phyloP scores from a whole-genome alignment of 2,113 vertebrate genomes.

The Acrocephalus kingi region DNA sequence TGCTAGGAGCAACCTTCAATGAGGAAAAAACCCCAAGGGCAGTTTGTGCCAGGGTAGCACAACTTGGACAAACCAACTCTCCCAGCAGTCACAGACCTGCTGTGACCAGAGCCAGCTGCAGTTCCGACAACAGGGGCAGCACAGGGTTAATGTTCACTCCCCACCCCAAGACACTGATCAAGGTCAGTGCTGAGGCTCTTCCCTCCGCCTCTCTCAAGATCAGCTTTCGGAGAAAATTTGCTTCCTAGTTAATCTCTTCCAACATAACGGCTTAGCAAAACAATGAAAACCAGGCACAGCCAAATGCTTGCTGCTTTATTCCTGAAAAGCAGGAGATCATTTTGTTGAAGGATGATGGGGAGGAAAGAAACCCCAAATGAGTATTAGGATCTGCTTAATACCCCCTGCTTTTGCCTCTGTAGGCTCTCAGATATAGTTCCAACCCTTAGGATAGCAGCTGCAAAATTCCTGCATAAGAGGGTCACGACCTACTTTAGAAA shows the following conservation, averaged over 20 bases:
- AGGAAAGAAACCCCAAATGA: neutral
- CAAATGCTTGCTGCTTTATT: conserved; percentile 13
- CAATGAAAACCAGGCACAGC: neutral
- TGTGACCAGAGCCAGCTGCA: rapidly evolving
- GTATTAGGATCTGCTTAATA: conserved; percentile 6
- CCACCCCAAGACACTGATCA: neutral
- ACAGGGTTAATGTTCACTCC: neutral
- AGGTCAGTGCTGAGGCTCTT: neutral
- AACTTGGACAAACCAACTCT: neutral
- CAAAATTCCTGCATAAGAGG: conserved; percentile 51
- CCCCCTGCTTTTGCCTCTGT: neutral
- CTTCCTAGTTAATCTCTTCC: conserved; percentile 42
- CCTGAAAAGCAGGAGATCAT: conserved; percentile 49
- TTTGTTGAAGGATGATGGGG: neutral
- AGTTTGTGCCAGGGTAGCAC: neutral
- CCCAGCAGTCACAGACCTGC: neutral
- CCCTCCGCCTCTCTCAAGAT: neutral
- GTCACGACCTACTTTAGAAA: conserved; percentile 52
- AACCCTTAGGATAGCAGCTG: conserved; percentile 25
- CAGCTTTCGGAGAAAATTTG: conserved; percentile 30
- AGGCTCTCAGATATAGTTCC: neutral
- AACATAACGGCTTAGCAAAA: conserved; percentile 19
- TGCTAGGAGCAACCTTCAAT: neutral
- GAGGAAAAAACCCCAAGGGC: neutral
- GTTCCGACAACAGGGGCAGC: rapidly evolving